Conservation (phyloP, 2,888 invertebrate species). For the Drosophila neonasuta region DNA sequence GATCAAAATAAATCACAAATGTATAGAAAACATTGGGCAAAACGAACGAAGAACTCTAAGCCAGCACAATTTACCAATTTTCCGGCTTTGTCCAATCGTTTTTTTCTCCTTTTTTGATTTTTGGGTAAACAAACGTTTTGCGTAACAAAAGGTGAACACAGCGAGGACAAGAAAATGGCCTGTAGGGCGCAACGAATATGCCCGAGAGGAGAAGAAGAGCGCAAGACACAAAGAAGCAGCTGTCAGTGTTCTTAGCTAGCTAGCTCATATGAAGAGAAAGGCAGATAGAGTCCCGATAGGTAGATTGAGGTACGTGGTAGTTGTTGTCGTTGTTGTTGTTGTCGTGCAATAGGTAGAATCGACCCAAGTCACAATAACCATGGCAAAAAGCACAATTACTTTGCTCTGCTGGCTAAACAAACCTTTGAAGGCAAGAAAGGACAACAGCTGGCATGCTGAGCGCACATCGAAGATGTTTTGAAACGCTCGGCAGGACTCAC, state of each 20-base stretch:
- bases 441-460: conserved; percentile 71
- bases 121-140: conserved; percentile 75
- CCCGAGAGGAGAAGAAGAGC: conserved; percentile 37
- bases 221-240: conserved; percentile 56
- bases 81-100: conserved; percentile 48
- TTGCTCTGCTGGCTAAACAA: conserved; percentile 58
- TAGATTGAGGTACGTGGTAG: conserved; percentile 8
- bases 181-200: conserved; percentile 49
- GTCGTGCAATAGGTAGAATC: conserved; percentile 36
- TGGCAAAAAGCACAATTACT: conserved; percentile 50
- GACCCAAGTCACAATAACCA: conserved; percentile 43
- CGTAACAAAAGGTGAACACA: conserved; percentile 65
- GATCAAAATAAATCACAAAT: conserved; percentile 75
- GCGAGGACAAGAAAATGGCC: conserved; percentile 53
- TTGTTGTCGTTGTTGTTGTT: not conserved
- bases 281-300: conserved; percentile 20
- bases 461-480: conserved; percentile 41
- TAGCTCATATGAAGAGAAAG: conserved; percentile 18
- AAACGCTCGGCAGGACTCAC: conserved; percentile 58
- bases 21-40: conserved; percentile 53
- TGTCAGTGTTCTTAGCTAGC: conserved; percentile 55
- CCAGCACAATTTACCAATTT: conserved; percentile 73
- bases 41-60: conserved; percentile 46
- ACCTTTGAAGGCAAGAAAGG: conserved; percentile 44
- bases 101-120: conserved; percentile 33